A percentile compares a stretch with the other conserved stretches of the same genome.
Conservation (phyloP, 1,140 invertebrate species). For the Chironomus striatipennis region DNA sequence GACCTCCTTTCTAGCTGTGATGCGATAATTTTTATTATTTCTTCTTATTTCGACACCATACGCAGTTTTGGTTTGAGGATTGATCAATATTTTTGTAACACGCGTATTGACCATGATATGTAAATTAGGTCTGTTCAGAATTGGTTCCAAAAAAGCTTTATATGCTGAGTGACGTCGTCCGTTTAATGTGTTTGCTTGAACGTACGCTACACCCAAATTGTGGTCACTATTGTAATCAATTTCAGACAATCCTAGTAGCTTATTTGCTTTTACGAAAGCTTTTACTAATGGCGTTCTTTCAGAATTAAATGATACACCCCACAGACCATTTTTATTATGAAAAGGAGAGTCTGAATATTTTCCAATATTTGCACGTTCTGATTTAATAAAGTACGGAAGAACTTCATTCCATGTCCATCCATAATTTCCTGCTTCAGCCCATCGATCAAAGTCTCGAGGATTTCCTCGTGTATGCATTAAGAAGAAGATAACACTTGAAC, state of each 20-base stretch:
- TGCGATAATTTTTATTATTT: constrained; percentile 40
- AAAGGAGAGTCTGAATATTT: constrained; percentile 43
- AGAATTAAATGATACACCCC: constrained; percentile 47
- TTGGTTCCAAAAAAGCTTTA: constrained; percentile 49
- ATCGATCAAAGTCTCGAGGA: constrained; percentile 63
- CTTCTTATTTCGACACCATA: constrained; percentile 53
- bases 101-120: constrained; percentile 47
- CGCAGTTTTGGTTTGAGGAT: constrained; percentile 48
- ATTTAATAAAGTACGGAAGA: constrained; percentile 56
- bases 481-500: constrained; percentile 70
- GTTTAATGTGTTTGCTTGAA: constrained; percentile 52
- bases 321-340: constrained; percentile 47
- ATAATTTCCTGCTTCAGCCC: constrained; percentile 56
- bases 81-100: constrained; percentile 55
- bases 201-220: constrained; percentile 52
- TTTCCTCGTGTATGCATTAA: constrained; percentile 86
- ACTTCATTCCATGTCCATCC: constrained; percentile 68
- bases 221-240: constrained; percentile 58
- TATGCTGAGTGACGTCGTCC: constrained; percentile 46
- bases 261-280: constrained; percentile 53
- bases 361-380: constrained; percentile 46
- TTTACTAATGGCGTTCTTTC: constrained; percentile 46
- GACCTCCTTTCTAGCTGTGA: constrained; percentile 55
- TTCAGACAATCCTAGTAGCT: constrained; percentile 46
- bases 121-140: constrained; percentile 52